phyloP scores from a whole-genome alignment of 2,888 invertebrate genomes.

The Pecten maximus region DNA sequence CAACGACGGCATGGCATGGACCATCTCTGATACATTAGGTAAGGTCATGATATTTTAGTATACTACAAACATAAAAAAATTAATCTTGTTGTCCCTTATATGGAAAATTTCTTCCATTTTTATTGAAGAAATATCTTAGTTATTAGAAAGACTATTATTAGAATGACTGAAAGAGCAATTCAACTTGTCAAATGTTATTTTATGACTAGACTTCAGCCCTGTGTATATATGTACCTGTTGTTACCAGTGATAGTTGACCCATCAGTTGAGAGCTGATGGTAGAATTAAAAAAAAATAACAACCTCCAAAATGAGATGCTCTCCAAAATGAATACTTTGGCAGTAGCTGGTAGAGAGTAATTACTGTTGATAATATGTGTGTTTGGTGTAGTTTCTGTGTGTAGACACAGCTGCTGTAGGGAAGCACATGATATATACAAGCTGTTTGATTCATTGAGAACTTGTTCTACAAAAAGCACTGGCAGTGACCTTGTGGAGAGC shows the following conservation, averaged over 20 bases:
- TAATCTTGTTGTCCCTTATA: too few relatives aligned
- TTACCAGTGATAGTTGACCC: not conserved
- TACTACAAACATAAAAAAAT: too few relatives aligned
- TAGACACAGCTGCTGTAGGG: not conserved
- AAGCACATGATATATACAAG: slow-evolving; percentile 34
- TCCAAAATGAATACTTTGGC: not conserved
- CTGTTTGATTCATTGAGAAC: slow-evolving; percentile 31
- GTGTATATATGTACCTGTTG: not conserved
- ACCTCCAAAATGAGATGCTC: slow-evolving; percentile 8
- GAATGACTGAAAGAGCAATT: not conserved
- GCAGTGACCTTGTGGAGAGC: slow-evolving; percentile 14
- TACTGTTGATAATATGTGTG: not conserved
- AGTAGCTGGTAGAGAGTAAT: not conserved
- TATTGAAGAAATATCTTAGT: too few relatives aligned
- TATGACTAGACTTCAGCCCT: not conserved
- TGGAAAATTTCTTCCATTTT: too few relatives aligned
- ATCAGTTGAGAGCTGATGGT: not conserved
- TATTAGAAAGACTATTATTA: too few relatives aligned
- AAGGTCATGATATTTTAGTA: not conserved
- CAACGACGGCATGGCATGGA: not conserved
- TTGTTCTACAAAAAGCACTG: slow-evolving; percentile 18
- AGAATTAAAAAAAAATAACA: not conserved
- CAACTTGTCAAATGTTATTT: not conserved
- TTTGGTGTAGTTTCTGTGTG: not conserved
- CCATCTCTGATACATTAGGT: not conserved